These are phyloP conservation scores for Montipora sp. DNA, from an alignment of 64 coral and sea anemone genomes.

Conservation along the genomic window DNA sequence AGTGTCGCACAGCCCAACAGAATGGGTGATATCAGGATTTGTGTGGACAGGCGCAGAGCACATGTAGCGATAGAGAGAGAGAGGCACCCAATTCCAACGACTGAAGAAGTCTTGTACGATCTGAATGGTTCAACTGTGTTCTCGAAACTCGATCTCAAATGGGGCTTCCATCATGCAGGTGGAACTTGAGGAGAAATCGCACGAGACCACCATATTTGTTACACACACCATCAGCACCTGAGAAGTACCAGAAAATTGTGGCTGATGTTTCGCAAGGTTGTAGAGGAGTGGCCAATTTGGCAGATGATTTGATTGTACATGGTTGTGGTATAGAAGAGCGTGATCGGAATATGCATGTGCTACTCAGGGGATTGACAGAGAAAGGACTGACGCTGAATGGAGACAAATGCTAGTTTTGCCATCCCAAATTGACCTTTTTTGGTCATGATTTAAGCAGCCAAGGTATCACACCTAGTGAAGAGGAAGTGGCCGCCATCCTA, in stretches of 20 bases:
- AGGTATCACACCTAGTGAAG: neutral
- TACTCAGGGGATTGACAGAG: neutral
- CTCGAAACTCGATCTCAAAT: too few relatives aligned
- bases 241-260: too few relatives aligned
- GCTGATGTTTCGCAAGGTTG: conserved; percentile 28
- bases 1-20: too few relatives aligned
- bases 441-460: conserved; percentile 19
- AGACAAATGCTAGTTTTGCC: conserved; percentile 21
- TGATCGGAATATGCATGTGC: neutral
- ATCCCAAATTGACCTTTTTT: conserved; percentile 18
- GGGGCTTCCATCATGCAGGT: too few relatives aligned
- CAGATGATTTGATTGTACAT: conserved; percentile 1
- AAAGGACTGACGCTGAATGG: neutral
- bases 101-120: too few relatives aligned
- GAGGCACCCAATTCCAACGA: too few relatives aligned
- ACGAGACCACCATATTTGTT: neutral
- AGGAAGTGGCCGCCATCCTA: neutral
- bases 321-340: conserved; percentile 18
- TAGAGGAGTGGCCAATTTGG: conserved; percentile 18
- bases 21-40: too few relatives aligned
- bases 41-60: too few relatives aligned
- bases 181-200: neutral
- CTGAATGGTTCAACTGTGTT: too few relatives aligned
- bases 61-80: too few relatives aligned
- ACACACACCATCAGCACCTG: too few relatives aligned